Evolutionary conservation across 2,888 invertebrate species (phyloP).

Genomic region (Sicus ferrugineus): DNA sequence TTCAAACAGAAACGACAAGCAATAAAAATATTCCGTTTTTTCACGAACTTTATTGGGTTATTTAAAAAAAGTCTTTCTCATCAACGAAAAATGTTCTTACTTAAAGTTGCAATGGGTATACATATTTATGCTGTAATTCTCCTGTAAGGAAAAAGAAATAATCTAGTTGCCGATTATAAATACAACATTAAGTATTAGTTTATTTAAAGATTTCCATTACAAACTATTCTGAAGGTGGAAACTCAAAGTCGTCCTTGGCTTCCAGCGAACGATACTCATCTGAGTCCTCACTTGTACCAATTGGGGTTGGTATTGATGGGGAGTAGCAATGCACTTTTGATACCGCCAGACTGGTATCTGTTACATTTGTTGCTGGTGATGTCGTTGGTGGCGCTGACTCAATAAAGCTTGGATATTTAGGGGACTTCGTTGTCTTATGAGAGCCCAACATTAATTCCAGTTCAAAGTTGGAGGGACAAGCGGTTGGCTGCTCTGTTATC

Average conservation of each 20-base stretch:
- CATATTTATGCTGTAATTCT: too few species aligned
- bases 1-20: too few species aligned
- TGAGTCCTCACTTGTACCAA: slow-evolving; percentile 58
- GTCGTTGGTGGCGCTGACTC: slow-evolving; percentile 44
- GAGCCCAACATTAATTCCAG: slow-evolving; percentile 58
- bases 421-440: slow-evolving; percentile 49
- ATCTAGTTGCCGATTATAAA: too few species aligned
- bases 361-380: slow-evolving; percentile 26
- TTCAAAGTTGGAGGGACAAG: slow-evolving; percentile 57
- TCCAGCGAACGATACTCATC: slow-evolving; percentile 65
- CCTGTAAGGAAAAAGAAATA: too few species aligned
- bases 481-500: slow-evolving; percentile 64
- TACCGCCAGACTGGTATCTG: slow-evolving; percentile 27
- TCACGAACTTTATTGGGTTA: too few species aligned
- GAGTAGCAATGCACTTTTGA: slow-evolving; percentile 38
- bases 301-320: slow-evolving; percentile 44
- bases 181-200: slow-evolving; percentile 13
- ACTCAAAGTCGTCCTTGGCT: slow-evolving; percentile 59
- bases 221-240: slow-evolving; percentile 57
- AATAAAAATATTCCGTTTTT: too few species aligned
- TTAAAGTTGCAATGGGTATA: too few species aligned
- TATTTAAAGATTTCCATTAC: slow-evolving; percentile 9
- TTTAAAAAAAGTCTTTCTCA: too few species aligned
- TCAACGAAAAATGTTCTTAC: too few species aligned
- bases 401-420: slow-evolving; percentile 33